phyloP scores from a whole-genome alignment of 1,140 invertebrate genomes.

The Monochamus saltuarius region DNA sequence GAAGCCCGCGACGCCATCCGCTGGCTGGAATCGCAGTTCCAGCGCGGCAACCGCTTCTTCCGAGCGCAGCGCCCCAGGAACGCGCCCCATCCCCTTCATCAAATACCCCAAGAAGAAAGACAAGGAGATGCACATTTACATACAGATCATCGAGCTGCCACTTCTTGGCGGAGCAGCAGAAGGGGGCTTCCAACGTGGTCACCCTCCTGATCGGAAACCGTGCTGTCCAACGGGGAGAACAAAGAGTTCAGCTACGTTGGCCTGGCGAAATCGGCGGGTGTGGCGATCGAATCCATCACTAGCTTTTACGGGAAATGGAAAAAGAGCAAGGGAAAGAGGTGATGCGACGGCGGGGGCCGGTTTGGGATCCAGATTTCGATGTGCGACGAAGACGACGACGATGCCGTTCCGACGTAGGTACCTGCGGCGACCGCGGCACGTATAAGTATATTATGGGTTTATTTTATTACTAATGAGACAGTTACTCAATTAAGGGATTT shows the following conservation, averaged over 20 bases:
- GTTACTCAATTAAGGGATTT: background rate
- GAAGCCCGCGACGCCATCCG: slow-evolving; percentile 85
- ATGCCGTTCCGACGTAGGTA: background rate
- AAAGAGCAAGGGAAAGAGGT: slow-evolving; percentile 65
- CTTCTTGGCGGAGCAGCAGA: slow-evolving; percentile 65
- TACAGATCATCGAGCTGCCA: slow-evolving; percentile 70
- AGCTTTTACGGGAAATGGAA: slow-evolving; percentile 70
- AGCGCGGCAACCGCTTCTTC: slow-evolving; percentile 79
- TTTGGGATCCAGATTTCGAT: slow-evolving; percentile 10
- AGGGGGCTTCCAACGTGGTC: slow-evolving; percentile 57
- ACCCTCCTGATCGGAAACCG: slow-evolving; percentile 61
- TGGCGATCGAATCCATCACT: slow-evolving; percentile 65
- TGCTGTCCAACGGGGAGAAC: slow-evolving; percentile 41
- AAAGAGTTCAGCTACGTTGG: slow-evolving; percentile 50
- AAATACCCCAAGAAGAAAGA: slow-evolving; percentile 73
- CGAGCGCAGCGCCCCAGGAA: slow-evolving; percentile 78
- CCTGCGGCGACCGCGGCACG: background rate
- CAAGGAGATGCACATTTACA: slow-evolving; percentile 66
- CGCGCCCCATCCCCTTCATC: slow-evolving; percentile 70
- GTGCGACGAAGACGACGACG: background rate
- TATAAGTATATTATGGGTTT: background rate
- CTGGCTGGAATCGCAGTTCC: slow-evolving; percentile 85
- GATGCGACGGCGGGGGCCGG: slow-evolving; percentile 48
- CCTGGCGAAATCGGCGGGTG: slow-evolving; percentile 62
- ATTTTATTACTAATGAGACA: slow-evolving; percentile 16